Percentiles rank a stretch among this genome's conserved stretches.
phyloP scores from a whole-genome alignment of 2,888 invertebrate genomes.

The Tinea semifulvella region DNA sequence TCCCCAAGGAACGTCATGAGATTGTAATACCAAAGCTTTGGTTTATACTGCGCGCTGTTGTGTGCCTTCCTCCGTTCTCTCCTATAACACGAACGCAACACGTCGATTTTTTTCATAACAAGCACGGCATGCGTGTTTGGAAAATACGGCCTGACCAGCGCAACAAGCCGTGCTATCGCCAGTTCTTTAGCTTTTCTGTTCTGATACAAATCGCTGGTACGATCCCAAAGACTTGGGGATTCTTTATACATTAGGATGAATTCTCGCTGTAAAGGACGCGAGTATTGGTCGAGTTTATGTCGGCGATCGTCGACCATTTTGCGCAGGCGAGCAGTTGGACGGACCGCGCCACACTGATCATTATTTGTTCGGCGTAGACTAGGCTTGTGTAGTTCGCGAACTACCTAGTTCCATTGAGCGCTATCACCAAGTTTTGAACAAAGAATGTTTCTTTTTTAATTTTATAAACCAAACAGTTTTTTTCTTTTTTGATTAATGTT shows the following conservation, averaged over 20 bases:
- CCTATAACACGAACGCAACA: constrained; percentile 40
- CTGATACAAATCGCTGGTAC: neutral
- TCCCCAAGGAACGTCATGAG: constrained; percentile 6
- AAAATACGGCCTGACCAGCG: constrained; percentile 42
- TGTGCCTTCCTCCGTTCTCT: neutral
- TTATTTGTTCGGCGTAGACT: too few relatives aligned
- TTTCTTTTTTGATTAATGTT: too few relatives aligned
- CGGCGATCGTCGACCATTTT: neutral
- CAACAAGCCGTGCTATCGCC: constrained; percentile 41
- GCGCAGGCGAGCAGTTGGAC: too few relatives aligned
- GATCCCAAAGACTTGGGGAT: constrained; percentile 12
- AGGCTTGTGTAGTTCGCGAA: too few relatives aligned
- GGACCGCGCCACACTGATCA: too few relatives aligned
- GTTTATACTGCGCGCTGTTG: constrained; percentile 1
- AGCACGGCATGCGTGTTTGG: constrained; percentile 47
- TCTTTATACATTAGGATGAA: constrained; percentile 9
- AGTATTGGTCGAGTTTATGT: neutral
- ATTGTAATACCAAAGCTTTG: constrained; percentile 15
- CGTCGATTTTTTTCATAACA: constrained; percentile 51
- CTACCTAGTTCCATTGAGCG: too few relatives aligned
- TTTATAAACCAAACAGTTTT: too few relatives aligned
- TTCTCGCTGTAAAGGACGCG: neutral
- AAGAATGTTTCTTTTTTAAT: too few relatives aligned
- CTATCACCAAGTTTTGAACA: too few relatives aligned
- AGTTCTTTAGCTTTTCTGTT: constrained; percentile 23